Percentiles rank a stretch among this genome's conserved stretches.
These are phyloP conservation scores for Halcyon malimbica DNA, from an alignment of 2,113 vertebrate species.

Conservation along the genomic window DNA sequence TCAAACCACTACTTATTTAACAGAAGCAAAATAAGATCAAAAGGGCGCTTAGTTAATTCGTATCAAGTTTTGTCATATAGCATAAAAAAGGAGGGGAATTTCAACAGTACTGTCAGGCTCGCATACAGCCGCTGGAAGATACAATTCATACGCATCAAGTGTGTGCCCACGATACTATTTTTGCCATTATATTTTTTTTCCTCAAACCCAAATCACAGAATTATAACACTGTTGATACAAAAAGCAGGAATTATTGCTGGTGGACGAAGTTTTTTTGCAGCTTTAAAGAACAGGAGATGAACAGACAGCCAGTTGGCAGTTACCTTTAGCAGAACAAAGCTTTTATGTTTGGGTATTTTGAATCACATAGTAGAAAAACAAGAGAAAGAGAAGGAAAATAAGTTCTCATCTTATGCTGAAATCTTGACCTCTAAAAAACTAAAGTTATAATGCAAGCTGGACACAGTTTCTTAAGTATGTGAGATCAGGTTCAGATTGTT, in stretches of 20 bases:
- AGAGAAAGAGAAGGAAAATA: neutral
- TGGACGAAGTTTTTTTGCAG: neutral
- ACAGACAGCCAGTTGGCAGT: neutral
- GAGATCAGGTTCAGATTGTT: neutral
- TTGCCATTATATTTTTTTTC: neutral
- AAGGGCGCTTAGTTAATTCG: neutral
- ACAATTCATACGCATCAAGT: fast-evolving
- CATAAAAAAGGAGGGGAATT: neutral
- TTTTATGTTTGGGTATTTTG: neutral
- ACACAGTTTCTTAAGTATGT: neutral
- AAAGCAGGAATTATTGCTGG: neutral
- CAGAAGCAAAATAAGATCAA: neutral
- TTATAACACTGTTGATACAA: fast-evolving
- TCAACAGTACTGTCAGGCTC: neutral
- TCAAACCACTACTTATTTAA: neutral
- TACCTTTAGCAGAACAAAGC: neutral
- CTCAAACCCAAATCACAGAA: neutral
- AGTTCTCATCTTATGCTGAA: neutral
- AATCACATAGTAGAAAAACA: fast-evolving
- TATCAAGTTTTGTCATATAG: neutral
- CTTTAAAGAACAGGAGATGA: neutral
- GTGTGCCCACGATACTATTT: neutral
- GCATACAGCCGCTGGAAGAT: neutral
- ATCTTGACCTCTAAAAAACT: neutral
- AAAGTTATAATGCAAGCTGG: neutral